Base-by-base conservation (phyloP, 2,888 invertebrate genomes). In the Leucophora obtusa region DNA sequence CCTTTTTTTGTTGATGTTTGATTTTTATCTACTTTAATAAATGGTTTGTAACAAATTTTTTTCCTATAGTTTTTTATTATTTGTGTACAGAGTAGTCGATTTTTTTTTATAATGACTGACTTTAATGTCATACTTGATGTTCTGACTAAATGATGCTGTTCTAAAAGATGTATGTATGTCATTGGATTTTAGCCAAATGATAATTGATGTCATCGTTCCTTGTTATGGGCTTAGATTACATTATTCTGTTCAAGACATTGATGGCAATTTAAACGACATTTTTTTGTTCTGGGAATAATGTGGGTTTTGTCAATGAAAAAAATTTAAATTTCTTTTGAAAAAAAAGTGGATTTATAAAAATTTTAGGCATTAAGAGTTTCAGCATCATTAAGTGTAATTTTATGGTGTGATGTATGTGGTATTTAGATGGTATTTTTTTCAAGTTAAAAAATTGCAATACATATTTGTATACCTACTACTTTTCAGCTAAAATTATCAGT, bases 181-280 rank as follows among this genome's bases (percentile, higher is more conserved):
- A 80, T 76, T 72, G 75, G 76, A 80, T 65, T 76, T 53, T n/a
- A 80, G 76, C 80, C 80, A 80, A 79, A 70, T 74, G 70, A 75
- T 66, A 71, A 66, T 79, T 79, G 70, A 74, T 79, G 79, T 56
- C 54, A 70, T 65, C 59, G 38, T 71, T 71, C 60, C 18, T 50
- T 63, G 62, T 69, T 58, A 11, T 66, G 66, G 59, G 59, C 65
- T 69, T 35, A 69, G 53, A 59, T 79, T 63, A 65, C 43, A 79
- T 79, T 65, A 53, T 72, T 66, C 54, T 59, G 65, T 79, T 51
- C 63, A 33, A 53, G 69, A 53, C 73, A 74, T 79, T 69, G 79
- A 79, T 79, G 68, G 24, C 59, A 59, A 28, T 65, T 79, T 69
- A 72, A 77, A 66, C 18, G 77, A 24, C 71, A 78, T 50, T 4